These are phyloP conservation scores for Acanthis flammea DNA, from an alignment of 2,797 vertebrate species.

Conservation along the genomic window DNA sequence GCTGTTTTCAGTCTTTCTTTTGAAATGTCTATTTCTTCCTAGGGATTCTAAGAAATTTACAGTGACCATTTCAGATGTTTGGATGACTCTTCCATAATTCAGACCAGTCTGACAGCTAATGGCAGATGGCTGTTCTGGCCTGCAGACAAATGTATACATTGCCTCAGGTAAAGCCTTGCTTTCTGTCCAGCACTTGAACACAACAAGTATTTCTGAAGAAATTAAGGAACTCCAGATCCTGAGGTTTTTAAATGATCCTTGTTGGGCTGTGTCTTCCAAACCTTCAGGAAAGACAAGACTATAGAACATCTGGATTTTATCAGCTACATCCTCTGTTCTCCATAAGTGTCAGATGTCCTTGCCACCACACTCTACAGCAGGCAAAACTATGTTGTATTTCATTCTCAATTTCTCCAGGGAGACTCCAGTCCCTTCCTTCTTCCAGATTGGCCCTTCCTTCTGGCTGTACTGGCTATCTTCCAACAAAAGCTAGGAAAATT, in stretches of 20 bases:
- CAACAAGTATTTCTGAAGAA: background rate
- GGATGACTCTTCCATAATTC: background rate
- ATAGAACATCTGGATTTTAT: slow-evolving; percentile 4
- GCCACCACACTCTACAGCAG: background rate
- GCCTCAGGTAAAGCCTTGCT: background rate
- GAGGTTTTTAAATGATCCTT: background rate
- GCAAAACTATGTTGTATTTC: background rate
- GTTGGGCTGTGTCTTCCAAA: background rate
- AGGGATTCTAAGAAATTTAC: background rate
- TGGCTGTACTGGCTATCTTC: background rate
- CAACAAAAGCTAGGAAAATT: background rate
- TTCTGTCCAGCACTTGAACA: background rate
- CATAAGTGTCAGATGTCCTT: background rate
- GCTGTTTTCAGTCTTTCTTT: background rate
- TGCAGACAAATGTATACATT: background rate
- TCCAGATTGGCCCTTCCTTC: background rate
- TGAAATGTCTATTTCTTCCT: background rate
- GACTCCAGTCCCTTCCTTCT: background rate
- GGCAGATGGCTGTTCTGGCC: background rate
- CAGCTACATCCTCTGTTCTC: background rate
- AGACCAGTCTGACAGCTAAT: background rate
- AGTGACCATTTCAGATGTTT: background rate
- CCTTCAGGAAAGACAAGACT: background rate
- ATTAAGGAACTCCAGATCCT: background rate
- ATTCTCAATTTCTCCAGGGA: background rate